A percentile compares a stretch with the other conserved stretches of the same genome.
Conservation (phyloP, 2,113 vertebrate species). For the Brienomyrus brachyistius region DNA sequence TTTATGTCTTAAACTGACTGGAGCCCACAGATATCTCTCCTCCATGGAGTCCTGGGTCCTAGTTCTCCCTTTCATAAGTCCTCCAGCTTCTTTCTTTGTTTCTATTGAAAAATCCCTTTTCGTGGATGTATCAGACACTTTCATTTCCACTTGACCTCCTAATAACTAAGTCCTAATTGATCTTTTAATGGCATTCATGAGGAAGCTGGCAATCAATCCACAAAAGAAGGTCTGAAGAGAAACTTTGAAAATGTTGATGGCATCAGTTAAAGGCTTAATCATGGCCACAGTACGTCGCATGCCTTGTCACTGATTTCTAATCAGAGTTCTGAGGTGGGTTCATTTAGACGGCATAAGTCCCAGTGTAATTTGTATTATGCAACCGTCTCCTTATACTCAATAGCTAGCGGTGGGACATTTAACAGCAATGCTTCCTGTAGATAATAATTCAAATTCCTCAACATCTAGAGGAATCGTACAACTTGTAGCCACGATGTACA, state of each 20-base stretch:
- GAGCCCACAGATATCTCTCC: background rate
- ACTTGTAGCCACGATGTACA: background rate
- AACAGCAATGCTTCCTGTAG: background rate
- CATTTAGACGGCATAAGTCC: background rate
- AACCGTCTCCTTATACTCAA: background rate
- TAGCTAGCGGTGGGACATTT: background rate
- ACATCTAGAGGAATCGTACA: background rate
- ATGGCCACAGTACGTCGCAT: background rate
- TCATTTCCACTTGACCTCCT: background rate
- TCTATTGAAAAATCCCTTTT: background rate
- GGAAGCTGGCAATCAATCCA: background rate
- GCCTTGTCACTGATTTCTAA: background rate
- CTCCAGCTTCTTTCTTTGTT: background rate
- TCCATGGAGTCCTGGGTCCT: background rate
- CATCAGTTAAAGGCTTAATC: background rate
- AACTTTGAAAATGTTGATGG: background rate
- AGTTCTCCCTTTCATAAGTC: background rate
- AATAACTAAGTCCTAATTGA: background rate
- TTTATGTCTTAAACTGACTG: background rate
- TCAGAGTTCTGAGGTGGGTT: background rate
- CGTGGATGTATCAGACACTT: background rate
- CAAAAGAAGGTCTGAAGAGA: background rate
- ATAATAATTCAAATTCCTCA: background rate
- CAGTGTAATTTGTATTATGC: background rate
- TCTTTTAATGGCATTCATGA: background rate